Conservation (phyloP, 2,888 invertebrate species). For the Schrankia costaestrigalis region DNA sequence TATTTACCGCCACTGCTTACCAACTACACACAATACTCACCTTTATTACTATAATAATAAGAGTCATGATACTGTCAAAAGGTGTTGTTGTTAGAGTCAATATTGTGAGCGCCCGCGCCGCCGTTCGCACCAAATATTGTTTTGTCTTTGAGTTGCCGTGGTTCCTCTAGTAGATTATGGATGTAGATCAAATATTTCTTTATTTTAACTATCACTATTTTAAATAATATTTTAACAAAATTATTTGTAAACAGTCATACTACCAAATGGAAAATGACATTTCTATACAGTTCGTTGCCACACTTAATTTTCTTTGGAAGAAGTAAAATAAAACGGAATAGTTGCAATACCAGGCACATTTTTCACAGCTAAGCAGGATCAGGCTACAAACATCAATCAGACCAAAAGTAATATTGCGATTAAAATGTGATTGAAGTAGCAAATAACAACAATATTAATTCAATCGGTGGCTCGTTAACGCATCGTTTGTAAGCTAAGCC, state of each 20-base stretch:
- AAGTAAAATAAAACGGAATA: too few species aligned
- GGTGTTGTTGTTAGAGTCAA: constrained; percentile 35
- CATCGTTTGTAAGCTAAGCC: background rate
- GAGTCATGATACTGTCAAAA: constrained; percentile 17
- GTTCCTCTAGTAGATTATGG: constrained; percentile 45
- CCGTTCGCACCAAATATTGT: constrained; percentile 50
- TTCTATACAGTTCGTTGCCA: too few species aligned
- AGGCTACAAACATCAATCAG: too few species aligned
- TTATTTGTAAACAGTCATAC: too few species aligned
- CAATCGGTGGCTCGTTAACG: background rate
- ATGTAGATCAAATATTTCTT: constrained; percentile 22
- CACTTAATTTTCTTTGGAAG: too few species aligned
- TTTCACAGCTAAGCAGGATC: too few species aligned
- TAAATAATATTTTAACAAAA: background rate
- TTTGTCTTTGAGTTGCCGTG: constrained; percentile 66
- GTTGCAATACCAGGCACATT: too few species aligned
- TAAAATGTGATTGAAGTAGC: too few species aligned
- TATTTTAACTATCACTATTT: background rate
- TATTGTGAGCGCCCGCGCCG: constrained; percentile 43
- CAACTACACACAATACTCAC: constrained; percentile 23
- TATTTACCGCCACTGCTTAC: constrained; percentile 18
- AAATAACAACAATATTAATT: too few species aligned
- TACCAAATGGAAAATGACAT: too few species aligned
- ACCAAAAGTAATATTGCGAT: too few species aligned
- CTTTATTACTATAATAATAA: constrained; percentile 23